Percentiles rank a stretch among this genome's conserved stretches.
Conservation (phyloP, 2,113 vertebrate species). For the Struthidea cinerea region DNA sequence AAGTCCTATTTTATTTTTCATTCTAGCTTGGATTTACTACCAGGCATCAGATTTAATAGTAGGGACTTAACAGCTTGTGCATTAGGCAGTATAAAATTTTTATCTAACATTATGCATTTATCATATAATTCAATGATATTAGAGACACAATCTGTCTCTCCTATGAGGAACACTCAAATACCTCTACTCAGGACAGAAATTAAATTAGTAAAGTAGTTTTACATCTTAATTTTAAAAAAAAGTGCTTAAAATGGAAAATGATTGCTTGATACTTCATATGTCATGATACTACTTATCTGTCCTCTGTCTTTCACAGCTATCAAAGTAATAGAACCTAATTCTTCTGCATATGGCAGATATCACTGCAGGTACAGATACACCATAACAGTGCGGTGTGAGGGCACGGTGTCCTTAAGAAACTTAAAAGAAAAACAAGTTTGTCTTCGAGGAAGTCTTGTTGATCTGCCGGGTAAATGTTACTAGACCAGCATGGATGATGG, state of each 20-base stretch:
- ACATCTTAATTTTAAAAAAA: neutral
- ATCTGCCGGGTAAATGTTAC: neutral
- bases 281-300: neutral
- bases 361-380: neutral
- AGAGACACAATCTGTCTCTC: neutral
- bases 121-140: neutral
- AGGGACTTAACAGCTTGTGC: neutral
- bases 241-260: neutral
- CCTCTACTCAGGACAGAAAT: neutral
- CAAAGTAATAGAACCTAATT: neutral
- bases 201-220: neutral
- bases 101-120: neutral
- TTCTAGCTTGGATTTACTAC: neutral
- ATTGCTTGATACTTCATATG: neutral
- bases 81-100: neutral
- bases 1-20: neutral
- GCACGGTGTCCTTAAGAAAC: neutral
- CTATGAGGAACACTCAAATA: neutral
- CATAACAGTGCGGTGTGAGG: fast-evolving
- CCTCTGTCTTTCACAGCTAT: neutral
- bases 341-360: neutral
- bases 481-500: neutral
- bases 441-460: neutral
- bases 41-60: neutral
- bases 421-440: neutral